Evolutionary conservation across 2,797 vertebrate species (phyloP).

Genomic region (Pyrocephalus nanus): DNA sequence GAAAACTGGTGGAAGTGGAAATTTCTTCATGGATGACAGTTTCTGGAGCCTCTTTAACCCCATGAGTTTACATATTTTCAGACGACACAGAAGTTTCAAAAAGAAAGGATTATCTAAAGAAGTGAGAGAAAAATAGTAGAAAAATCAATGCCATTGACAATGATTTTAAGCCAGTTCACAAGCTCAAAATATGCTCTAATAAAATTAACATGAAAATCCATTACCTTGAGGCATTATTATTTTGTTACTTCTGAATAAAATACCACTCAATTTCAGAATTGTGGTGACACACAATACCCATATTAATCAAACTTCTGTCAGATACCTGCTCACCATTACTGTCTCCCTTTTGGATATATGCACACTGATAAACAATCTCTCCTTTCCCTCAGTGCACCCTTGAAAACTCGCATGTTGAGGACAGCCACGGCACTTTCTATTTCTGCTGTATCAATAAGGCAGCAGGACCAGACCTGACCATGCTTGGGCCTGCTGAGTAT

Average conservation of each 20-base stretch:
- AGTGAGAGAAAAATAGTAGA: background rate
- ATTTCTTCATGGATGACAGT: slow-evolving; percentile 71
- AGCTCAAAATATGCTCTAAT: background rate
- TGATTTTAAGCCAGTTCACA: background rate
- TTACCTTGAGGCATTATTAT: background rate
- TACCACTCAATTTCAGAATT: background rate
- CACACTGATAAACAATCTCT: background rate
- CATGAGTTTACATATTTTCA: slow-evolving; percentile 82
- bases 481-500: background rate
- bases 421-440: background rate
- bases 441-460: background rate
- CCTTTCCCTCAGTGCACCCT: background rate
- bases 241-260: background rate
- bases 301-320: background rate
- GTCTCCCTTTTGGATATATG: background rate
- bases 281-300: background rate
- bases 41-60: slow-evolving; percentile 76
- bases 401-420: background rate
- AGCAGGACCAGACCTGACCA: background rate
- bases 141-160: background rate
- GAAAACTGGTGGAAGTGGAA: slow-evolving; percentile 79
- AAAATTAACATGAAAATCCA: background rate
- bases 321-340: background rate
- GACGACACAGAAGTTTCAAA: slow-evolving; percentile 84
- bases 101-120: slow-evolving; percentile 83